Evolutionary conservation across 2,113 vertebrate species (phyloP).

Genomic region (Malurus melanocephalus): DNA sequence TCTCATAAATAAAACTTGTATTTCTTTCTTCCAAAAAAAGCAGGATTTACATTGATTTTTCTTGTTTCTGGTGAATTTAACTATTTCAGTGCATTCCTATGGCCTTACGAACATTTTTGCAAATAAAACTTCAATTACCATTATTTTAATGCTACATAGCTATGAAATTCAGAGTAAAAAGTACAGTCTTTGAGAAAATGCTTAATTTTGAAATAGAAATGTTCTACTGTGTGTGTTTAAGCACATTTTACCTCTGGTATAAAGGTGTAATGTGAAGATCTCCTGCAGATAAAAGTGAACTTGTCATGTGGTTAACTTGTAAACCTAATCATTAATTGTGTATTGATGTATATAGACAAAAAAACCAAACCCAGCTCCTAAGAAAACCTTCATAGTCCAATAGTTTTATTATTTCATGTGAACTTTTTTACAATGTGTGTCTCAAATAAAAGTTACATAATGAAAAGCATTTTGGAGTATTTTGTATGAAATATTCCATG

Average conservation of each 20-base stretch:
- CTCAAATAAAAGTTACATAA: conserved; percentile 83
- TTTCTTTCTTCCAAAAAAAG: conserved; percentile 56
- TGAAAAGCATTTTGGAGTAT: conserved; percentile 60
- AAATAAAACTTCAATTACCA: conserved; percentile 51
- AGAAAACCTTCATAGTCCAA: conserved; percentile 10
- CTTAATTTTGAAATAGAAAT: conserved; percentile 60
- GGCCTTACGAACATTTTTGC: conserved; percentile 68
- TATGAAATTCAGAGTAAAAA: conserved; percentile 61
- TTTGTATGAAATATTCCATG: conserved; percentile 36
- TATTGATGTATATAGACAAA: conserved; percentile 75
- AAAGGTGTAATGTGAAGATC: conserved; percentile 59
- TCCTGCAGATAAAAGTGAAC: conserved; percentile 65
- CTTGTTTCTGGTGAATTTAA: conserved; percentile 54
- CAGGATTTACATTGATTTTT: conserved; percentile 28
- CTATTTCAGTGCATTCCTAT: conserved; percentile 66
- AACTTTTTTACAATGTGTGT: conserved; percentile 79
- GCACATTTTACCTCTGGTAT: conserved; percentile 63
- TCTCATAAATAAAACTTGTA: conserved; percentile 44
- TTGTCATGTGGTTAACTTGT: conserved; percentile 70
- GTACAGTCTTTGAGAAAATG: conserved; percentile 43
- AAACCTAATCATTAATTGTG: conserved; percentile 70
- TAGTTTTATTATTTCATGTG: conserved; percentile 77
- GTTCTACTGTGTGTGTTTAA: conserved; percentile 61
- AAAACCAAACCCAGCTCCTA: background rate
- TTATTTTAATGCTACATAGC: conserved; percentile 65